Conservation (phyloP, 2,888 invertebrate species). For the Conops quadrifasciatus region DNA sequence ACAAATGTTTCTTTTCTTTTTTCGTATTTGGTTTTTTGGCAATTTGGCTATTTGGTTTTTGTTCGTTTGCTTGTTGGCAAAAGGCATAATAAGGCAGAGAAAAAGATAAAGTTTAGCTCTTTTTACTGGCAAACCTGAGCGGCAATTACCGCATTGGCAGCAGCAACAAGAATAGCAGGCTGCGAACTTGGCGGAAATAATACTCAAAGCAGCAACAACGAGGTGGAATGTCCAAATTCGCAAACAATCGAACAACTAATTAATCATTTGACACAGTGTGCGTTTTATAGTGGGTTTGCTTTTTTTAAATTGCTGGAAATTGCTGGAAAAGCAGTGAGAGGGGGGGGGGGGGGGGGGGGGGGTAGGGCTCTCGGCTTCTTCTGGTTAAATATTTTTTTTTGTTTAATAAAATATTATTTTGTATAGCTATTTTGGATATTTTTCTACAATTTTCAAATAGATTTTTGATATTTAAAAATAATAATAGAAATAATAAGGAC, state of each 20-base stretch:
- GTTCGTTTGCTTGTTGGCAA: background rate
- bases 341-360: background rate
- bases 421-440: no score
- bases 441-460: no score
- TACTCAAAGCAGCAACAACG: background rate
- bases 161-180: background rate
- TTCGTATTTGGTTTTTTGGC: background rate
- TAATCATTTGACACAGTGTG: constrained; percentile 18
- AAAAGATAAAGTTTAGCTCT: background rate
- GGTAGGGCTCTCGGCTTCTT: background rate
- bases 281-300: background rate
- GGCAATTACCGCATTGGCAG: background rate
- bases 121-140: background rate
- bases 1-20: constrained; percentile 6
- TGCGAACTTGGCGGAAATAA: no score
- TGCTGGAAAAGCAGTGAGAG: background rate
- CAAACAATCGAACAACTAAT: constrained; percentile 24
- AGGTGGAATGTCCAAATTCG: constrained; percentile 18
- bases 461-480: no score
- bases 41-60: background rate
- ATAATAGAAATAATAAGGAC: no score
- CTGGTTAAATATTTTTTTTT: background rate
- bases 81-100: background rate
- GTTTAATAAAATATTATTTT: no score
- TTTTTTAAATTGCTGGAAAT: background rate